Evolutionary conservation across 2,888 invertebrate genomes (phyloP), one percentile per base, ranked within the genome.

Genomic region (Chalcosyrphus nemorum): DNA sequence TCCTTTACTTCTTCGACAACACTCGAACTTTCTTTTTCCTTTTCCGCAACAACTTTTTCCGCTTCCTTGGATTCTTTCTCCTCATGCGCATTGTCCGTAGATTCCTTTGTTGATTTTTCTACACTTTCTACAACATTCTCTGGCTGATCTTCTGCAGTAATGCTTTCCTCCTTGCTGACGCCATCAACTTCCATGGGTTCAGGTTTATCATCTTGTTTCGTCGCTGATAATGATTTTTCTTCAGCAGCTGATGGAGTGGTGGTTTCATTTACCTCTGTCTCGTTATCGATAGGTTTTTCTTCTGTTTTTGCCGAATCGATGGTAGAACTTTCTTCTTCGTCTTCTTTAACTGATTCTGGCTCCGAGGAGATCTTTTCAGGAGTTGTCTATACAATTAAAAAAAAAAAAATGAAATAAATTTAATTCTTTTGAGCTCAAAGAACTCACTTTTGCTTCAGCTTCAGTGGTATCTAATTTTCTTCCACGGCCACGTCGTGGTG

Each of bases 161-260:
- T 56, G 43, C 65, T 74, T 9, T 77, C 86, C 7, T 77, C 76
- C 75, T 87, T 87, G 70, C 52, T 41, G 0, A 29, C 86, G 45
- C 87, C 86, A 87, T 91, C 91, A 24, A 91, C 89, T 54, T 91
- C 91, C 91, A 91, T 91, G 9, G 90, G 88, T 77, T 91, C 91
- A 13, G 89, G 88, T 76, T 82, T 86, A 57, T 86, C 47, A 15
- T 81, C 81, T 38, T 76, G 76, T 75, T 87, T 86, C 86, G 57
- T 86, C 86, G 57, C 86, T 72, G 76, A 61, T 50, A 68, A 32
- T 68, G 24, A 3, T 21, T 72, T 57, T 65, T 77, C 77, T n/a
- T 47, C 72, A 5, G 47, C 72, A 59, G 57, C 84, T 6, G 84
- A n/a, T 19, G 77, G 61, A 41, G 86, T n/a, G n/a, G n/a, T n/a